phyloP scores from a whole-genome alignment of 1,140 invertebrate genomes.

The Adelges cooleyi region DNA sequence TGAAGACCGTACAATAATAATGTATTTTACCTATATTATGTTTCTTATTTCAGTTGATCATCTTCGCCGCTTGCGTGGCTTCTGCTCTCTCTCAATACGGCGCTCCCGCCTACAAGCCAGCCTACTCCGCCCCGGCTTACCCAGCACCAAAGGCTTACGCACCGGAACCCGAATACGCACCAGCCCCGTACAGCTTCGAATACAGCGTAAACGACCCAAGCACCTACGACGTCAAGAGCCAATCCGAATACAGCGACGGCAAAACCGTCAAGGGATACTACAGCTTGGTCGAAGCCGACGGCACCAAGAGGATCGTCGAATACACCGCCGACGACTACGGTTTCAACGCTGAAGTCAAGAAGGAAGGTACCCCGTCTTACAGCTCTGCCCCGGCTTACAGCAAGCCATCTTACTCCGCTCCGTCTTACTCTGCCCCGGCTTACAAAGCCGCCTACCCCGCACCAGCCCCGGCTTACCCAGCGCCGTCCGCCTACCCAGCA shows the following conservation, averaged over 20 bases:
- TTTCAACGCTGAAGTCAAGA: constrained; percentile 32
- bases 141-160: constrained; percentile 28
- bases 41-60: constrained; percentile 40
- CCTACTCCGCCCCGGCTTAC: constrained; percentile 1
- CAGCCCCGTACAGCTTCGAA: constrained; percentile 27
- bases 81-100: constrained; percentile 37
- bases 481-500: constrained; percentile 28
- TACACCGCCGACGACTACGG: constrained; percentile 42
- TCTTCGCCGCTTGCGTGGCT: constrained; percentile 39
- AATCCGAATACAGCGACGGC: constrained; percentile 41
- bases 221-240: constrained; percentile 43
- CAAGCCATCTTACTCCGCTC: constrained; percentile 14
- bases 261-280: constrained; percentile 32
- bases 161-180: constrained; percentile 24
- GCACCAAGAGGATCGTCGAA: constrained; percentile 45
- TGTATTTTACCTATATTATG: too few relatives aligned
- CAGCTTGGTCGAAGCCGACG: constrained; percentile 43
- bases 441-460: constrained; percentile 5
- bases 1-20: too few relatives aligned
- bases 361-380: constrained; percentile 9
- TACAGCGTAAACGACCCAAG: constrained; percentile 41
- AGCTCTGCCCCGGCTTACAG: constrained; percentile 15
- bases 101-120: constrained; percentile 28
- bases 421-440: constrained; percentile 20
- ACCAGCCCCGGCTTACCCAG: constrained; percentile 27